Evolutionary conservation across 2,888 invertebrate genomes (phyloP).

Genomic region (Odontomyia ornata): DNA sequence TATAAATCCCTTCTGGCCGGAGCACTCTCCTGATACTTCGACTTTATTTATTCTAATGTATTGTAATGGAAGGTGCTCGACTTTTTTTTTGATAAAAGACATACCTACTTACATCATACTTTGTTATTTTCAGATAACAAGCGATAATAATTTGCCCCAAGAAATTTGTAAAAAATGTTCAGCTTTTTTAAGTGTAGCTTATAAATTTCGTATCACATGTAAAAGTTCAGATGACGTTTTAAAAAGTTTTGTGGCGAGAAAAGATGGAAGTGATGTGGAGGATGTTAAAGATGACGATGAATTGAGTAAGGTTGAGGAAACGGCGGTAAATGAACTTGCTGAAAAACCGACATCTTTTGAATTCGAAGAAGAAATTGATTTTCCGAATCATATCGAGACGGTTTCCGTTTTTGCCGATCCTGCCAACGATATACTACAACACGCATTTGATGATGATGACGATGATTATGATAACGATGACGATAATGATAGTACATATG

Average conservation of each 20-base stretch:
- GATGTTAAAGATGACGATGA: slow-evolving; percentile 16
- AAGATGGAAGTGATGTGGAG: not conserved
- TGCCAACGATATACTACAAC: not conserved
- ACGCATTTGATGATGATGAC: not conserved
- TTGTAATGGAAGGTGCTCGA: no score
- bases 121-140: slow-evolving; percentile 54
- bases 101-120: no score
- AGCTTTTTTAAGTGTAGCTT: slow-evolving; percentile 57
- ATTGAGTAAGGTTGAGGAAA: not conserved
- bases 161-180: slow-evolving; percentile 59
- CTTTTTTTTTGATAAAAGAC: no score
- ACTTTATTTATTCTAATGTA: no score
- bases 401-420: slow-evolving; percentile 1
- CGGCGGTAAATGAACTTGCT: not conserved
- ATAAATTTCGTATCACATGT: slow-evolving; percentile 61
- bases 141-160: slow-evolving; percentile 57
- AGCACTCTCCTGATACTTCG: no score
- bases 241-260: slow-evolving; percentile 54
- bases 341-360: not conserved
- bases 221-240: slow-evolving; percentile 60
- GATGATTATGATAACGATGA: slow-evolving; percentile 9
- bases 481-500: slow-evolving; percentile 27
- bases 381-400: not conserved
- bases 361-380: not conserved
- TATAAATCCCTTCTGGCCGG: no score